Conservation (phyloP, 2,888 invertebrate genomes). For the Eristalis intricaria region DNA sequence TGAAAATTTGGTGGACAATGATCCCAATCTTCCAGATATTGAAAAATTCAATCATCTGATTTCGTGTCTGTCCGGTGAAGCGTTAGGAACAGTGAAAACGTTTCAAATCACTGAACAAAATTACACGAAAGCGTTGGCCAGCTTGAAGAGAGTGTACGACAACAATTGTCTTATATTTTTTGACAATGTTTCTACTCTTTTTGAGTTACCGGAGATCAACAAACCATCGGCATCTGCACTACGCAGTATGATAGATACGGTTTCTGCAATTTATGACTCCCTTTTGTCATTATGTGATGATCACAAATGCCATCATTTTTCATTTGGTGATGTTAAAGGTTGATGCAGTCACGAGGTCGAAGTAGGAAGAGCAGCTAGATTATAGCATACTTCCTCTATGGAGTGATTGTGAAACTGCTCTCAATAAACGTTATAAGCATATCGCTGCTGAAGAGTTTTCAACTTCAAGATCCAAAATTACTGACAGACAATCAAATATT, state of each 20-base stretch:
- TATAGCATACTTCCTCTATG: slow-evolving; percentile 49
- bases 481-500: neutral
- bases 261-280: slow-evolving; percentile 47
- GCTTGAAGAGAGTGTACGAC: slow-evolving; percentile 48
- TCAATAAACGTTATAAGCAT: slow-evolving; percentile 3
- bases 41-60: slow-evolving; percentile 28
- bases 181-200: slow-evolving; percentile 52
- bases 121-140: slow-evolving; percentile 46
- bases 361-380: slow-evolving; percentile 49
- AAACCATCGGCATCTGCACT: no score
- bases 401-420: slow-evolving; percentile 46
- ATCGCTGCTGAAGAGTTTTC: neutral
- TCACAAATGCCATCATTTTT: slow-evolving; percentile 56
- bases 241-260: no score
- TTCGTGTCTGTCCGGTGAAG: slow-evolving; percentile 65
- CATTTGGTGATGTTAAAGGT: slow-evolving; percentile 56
- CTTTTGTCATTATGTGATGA: slow-evolving; percentile 58
- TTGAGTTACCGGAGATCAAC: slow-evolving; percentile 49
- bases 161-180: slow-evolving; percentile 63
- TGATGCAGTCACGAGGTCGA: slow-evolving; percentile 29
- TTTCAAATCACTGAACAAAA: slow-evolving; percentile 55
- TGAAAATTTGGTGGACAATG: slow-evolving; percentile 17
- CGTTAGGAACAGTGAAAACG: slow-evolving; percentile 54
- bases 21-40: neutral
- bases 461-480: neutral